These are phyloP conservation scores for Halcyon badia DNA, from an alignment of 2,797 vertebrate genomes.

Conservation along the genomic window DNA sequence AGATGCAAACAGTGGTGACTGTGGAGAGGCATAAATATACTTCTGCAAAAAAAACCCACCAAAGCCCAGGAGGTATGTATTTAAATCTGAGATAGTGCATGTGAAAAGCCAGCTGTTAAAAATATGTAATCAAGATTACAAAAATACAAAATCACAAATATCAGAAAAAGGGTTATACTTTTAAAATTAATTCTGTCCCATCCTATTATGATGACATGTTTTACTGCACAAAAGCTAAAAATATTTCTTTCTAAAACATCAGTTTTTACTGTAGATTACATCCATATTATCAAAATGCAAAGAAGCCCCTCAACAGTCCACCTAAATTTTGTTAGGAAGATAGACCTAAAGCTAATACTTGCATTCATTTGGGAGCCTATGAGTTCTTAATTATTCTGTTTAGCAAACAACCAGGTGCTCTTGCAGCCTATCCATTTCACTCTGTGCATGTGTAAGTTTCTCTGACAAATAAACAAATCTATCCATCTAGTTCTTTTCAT, in stretches of 20 bases:
- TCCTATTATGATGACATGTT: background rate
- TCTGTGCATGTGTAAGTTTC: background rate
- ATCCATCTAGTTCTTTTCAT: background rate
- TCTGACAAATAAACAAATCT: background rate
- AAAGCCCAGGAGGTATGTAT: background rate
- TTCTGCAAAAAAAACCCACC: background rate
- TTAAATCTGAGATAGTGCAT: background rate
- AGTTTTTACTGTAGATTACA: background rate
- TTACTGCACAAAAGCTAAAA: background rate
- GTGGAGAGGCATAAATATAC: background rate
- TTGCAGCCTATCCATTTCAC: background rate
- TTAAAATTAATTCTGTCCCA: background rate
- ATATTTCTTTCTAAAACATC: background rate
- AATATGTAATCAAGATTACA: background rate
- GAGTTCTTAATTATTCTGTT: background rate
- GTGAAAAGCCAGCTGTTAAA: background rate
- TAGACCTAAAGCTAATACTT: background rate
- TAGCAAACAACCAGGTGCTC: background rate
- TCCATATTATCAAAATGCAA: background rate
- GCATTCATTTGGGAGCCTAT: background rate
- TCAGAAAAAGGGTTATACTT: background rate
- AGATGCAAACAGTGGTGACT: background rate
- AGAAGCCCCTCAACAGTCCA: rapidly evolving
- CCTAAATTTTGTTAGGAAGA: background rate
- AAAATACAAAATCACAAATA: background rate